phyloP scores from a whole-genome alignment of 2,888 invertebrate genomes.

The Shargacucullia verbasci region DNA sequence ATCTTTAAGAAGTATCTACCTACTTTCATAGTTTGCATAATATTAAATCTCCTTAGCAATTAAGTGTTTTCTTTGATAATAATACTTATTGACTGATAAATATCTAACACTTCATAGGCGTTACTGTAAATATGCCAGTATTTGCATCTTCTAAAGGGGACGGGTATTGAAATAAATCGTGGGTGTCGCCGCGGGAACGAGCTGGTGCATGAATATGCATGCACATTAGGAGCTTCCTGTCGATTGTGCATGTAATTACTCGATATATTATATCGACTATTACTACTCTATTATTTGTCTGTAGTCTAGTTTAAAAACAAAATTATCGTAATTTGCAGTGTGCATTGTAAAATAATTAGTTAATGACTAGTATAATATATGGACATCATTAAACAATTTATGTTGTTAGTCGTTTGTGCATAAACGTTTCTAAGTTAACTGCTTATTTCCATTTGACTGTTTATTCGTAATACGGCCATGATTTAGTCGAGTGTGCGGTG shows the following conservation, averaged over 20 bases:
- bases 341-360: background rate
- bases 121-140: constrained; percentile 35
- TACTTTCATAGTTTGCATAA: background rate
- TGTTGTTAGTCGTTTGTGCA: constrained; percentile 3
- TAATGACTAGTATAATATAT: background rate
- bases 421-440: background rate
- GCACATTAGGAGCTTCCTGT: constrained; percentile 43
- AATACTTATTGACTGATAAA: constrained; percentile 39
- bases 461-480: background rate
- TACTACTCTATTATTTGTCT: constrained; percentile 23
- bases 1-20: constrained; percentile 23
- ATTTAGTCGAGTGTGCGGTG: background rate
- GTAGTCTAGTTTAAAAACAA: constrained; percentile 1
- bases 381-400: constrained; percentile 3
- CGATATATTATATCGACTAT: constrained; percentile 25
- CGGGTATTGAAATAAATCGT: constrained; percentile 45
- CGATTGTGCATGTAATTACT: constrained; percentile 34
- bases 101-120: constrained; percentile 37
- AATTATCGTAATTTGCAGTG: constrained; percentile 1
- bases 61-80: constrained; percentile 19
- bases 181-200: constrained; percentile 30
- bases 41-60: background rate
- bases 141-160: constrained; percentile 39
- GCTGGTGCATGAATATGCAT: constrained; percentile 49
- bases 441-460: background rate